Conservation (phyloP, 2,888 invertebrate genomes). For the Lasioglossum morio region DNA sequence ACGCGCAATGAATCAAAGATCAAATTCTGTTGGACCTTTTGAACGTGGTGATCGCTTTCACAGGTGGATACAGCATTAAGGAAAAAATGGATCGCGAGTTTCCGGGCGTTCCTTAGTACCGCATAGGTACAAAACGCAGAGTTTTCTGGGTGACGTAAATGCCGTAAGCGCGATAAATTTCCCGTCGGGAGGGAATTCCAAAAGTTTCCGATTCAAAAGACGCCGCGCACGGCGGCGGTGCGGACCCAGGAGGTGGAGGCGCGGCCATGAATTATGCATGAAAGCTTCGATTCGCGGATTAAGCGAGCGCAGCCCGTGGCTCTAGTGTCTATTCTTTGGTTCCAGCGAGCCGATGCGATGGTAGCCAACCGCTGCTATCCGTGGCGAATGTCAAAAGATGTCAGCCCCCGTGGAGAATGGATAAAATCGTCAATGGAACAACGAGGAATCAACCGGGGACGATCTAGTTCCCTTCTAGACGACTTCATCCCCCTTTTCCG, state of each 20-base stretch:
- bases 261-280: conserved; percentile 82
- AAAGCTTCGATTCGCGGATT: conserved; percentile 84
- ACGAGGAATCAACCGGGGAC: conserved; percentile 72
- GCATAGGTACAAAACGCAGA: conserved; percentile 50
- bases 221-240: conserved; percentile 45
- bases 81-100: conserved; percentile 6
- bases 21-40: background rate
- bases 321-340: conserved; percentile 76
- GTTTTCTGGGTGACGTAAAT: conserved; percentile 71
- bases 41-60: background rate
- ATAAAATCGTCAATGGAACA: conserved; percentile 75
- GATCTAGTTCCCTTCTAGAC: conserved; percentile 72
- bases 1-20: background rate
- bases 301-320: conserved; percentile 77
- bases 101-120: background rate
- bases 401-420: conserved; percentile 70
- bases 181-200: conserved; percentile 76
- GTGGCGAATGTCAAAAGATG: conserved; percentile 74
- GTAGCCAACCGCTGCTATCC: conserved; percentile 69
- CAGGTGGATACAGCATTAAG: background rate
- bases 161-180: conserved; percentile 81
- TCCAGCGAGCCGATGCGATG: conserved; percentile 64
- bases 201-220: conserved; percentile 82
- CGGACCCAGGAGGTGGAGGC: conserved; percentile 48
- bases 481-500: conserved; percentile 56